Percentiles rank a stretch among this genome's conserved stretches.
Conservation (phyloP, 1,140 invertebrate species). For the Caerostris extrusa region DNA sequence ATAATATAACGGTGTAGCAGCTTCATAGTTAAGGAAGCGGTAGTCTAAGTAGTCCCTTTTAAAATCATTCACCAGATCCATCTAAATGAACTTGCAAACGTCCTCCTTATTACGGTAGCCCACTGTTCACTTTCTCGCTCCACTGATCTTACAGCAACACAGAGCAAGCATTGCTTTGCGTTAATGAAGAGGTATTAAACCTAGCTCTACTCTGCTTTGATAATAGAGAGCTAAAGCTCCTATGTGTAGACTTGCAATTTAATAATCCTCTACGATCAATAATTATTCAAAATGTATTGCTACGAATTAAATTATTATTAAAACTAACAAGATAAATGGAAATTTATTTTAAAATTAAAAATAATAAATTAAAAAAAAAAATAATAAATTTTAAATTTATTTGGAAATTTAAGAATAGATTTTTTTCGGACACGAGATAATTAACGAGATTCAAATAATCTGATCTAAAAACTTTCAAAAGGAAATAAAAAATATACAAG, state of each 20-base stretch:
- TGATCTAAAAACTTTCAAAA: not conserved
- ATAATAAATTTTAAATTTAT: too few relatives aligned
- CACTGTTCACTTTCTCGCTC: slow-evolving; percentile 2
- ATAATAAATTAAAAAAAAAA: too few relatives aligned
- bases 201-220: slow-evolving; percentile 15
- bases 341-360: too few relatives aligned
- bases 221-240: not conserved
- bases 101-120: not conserved
- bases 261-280: not conserved
- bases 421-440: not conserved
- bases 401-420: not conserved
- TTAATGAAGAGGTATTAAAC: slow-evolving; percentile 51
- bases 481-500: too few relatives aligned
- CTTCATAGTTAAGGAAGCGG: not conserved
- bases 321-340: too few relatives aligned
- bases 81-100: not conserved
- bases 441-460: not conserved
- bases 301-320: not conserved
- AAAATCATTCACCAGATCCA: not conserved
- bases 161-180: not conserved
- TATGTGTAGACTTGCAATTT: not conserved
- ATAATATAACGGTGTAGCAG: not conserved
- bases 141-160: slow-evolving; percentile 5
- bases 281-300: not conserved
- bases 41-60: not conserved